These are phyloP conservation scores for Lipotes vexillifer DNA, from an alignment of 2,113 vertebrate species.

Conservation along the genomic window DNA sequence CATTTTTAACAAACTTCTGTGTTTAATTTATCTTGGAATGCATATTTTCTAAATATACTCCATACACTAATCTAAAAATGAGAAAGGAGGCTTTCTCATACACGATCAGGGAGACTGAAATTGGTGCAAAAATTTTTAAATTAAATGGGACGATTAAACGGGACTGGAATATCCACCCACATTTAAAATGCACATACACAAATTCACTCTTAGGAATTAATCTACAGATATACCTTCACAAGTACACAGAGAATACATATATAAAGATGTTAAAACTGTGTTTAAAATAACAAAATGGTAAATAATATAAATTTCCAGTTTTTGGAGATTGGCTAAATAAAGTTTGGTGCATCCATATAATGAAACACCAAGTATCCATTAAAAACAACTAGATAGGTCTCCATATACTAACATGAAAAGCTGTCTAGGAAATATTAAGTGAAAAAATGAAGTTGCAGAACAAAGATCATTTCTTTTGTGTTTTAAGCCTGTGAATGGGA, in stretches of 20 bases:
- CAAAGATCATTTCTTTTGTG: background rate
- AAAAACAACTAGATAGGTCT: background rate
- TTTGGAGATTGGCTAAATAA: background rate
- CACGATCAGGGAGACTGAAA: background rate
- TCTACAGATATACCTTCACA: background rate
- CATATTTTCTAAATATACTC: background rate
- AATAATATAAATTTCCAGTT: background rate
- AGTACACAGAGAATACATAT: background rate
- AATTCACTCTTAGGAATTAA: background rate
- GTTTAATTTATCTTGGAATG: background rate
- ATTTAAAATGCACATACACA: background rate
- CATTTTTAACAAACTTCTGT: background rate
- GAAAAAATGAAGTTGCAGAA: background rate
- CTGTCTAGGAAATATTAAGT: background rate
- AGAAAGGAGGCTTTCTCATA: background rate
- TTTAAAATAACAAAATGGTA: background rate
- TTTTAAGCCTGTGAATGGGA: background rate
- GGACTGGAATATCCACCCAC: background rate
- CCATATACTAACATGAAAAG: background rate
- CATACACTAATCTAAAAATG: background rate
- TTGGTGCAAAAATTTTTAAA: background rate
- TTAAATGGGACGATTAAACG: too few relatives aligned
- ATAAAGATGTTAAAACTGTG: background rate
- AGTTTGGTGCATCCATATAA: background rate
- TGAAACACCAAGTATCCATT: background rate